Conservation (phyloP, 2,113 vertebrate species). For the Rutilus rutilus region DNA sequence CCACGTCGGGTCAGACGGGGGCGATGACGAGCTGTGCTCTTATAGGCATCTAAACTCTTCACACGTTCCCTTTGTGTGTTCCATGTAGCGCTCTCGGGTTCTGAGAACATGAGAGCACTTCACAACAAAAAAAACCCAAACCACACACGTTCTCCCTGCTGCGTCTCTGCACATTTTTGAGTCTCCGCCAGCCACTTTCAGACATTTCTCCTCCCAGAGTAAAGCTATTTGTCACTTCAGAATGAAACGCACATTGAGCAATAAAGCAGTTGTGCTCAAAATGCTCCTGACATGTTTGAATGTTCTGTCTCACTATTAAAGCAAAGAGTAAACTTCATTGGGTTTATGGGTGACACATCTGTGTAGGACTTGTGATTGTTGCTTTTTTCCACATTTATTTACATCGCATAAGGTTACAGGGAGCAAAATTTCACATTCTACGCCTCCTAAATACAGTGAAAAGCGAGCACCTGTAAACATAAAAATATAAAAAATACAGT, state of each 20-base stretch:
- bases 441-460: conserved; percentile 17
- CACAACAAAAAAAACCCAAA: conserved; percentile 62
- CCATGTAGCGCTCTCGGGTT: conserved; percentile 65
- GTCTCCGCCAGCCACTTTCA: conserved; percentile 70
- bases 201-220: conserved; percentile 58
- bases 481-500: too few relatives aligned
- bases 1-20: conserved; percentile 62
- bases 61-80: conserved; percentile 69
- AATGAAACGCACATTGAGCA: conserved; percentile 65
- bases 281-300: conserved; percentile 54
- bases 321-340: not conserved
- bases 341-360: conserved; percentile 21
- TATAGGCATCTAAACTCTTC: conserved; percentile 60
- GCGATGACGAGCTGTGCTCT: conserved; percentile 69
- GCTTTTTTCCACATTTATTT: not conserved
- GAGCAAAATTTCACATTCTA: not conserved
- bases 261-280: conserved; percentile 53
- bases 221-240: conserved; percentile 69
- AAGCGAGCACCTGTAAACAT: too few relatives aligned
- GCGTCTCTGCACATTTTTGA: conserved; percentile 70
- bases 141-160: conserved; percentile 60
- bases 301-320: not conserved
- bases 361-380: not conserved
- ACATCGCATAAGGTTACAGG: not conserved
- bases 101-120: conserved; percentile 58